A percentile compares a stretch with the other conserved stretches of the same genome.
These are phyloP conservation scores for Suricata suricatta DNA, from an alignment of 2,113 vertebrate genomes.

Conservation along the genomic window DNA sequence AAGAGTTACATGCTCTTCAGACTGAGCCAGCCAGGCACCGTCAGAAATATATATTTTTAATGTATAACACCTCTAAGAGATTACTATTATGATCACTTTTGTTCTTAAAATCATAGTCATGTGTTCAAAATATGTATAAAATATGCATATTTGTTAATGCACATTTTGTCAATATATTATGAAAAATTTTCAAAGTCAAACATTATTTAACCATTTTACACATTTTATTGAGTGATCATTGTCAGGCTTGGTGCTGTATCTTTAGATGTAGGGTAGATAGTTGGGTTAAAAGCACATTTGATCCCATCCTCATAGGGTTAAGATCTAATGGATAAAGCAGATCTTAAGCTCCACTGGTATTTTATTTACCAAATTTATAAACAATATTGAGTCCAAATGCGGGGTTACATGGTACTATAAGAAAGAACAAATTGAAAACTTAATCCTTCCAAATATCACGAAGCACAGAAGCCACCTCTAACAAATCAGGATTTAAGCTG, in stretches of 20 bases:
- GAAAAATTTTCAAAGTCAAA: neutral
- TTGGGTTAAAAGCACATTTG: neutral
- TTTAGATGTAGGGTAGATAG: neutral
- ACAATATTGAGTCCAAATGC: neutral
- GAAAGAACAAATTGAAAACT: neutral
- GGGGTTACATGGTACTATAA: neutral
- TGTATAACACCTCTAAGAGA: neutral
- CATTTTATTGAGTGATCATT: neutral
- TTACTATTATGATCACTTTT: neutral
- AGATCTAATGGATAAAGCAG: neutral
- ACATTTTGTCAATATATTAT: neutral
- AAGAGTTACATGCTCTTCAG: too few species aligned
- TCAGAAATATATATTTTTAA: neutral
- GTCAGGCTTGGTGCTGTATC: neutral
- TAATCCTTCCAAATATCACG: neutral
- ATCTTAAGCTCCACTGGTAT: neutral
- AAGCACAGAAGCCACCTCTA: neutral
- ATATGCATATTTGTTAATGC: neutral
- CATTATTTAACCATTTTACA: neutral
- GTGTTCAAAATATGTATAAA: neutral
- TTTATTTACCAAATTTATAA: neutral
- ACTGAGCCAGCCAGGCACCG: too few species aligned
- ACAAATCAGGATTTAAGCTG: neutral
- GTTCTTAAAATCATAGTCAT: neutral
- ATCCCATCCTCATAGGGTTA: neutral